These are phyloP conservation scores for Ochropleura leucogaster DNA, from an alignment of 2,888 invertebrate species.

Conservation along the genomic window DNA sequence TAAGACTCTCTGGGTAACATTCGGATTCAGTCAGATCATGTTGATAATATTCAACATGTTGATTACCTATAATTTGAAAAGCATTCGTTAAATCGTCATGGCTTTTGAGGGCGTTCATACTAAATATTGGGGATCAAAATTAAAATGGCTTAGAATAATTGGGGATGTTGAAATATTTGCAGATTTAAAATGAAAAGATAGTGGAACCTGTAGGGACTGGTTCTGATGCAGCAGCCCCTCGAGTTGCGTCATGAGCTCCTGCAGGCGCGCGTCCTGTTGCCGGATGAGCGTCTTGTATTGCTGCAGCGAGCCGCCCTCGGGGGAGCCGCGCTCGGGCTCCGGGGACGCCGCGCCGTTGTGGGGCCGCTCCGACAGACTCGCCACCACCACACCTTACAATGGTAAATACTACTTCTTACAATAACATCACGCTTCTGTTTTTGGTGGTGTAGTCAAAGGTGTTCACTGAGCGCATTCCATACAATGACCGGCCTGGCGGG, in stretches of 20 bases:
- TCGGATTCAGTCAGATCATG: too few relatives aligned
- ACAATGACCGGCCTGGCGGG: too few relatives aligned
- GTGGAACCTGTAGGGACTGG: constrained; percentile 80
- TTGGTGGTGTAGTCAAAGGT: too few relatives aligned
- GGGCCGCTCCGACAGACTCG: constrained; percentile 71
- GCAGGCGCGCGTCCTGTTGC: constrained; percentile 94
- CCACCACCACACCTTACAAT: constrained; percentile 76
- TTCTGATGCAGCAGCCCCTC: constrained; percentile 83
- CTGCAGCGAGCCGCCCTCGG: constrained; percentile 89
- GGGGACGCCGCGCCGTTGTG: constrained; percentile 71
- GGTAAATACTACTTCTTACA: too few relatives aligned
- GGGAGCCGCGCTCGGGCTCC: constrained; percentile 58
- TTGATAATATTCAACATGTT: background rate
- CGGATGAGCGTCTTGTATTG: constrained; percentile 98
- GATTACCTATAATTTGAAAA: background rate
- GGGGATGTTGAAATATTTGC: background rate
- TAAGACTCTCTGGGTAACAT: too few relatives aligned
- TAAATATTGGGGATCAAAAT: background rate
- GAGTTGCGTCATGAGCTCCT: constrained; percentile 88
- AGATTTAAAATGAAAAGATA: too few relatives aligned
- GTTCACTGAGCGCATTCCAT: too few relatives aligned
- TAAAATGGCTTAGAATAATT: background rate
- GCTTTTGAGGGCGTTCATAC: background rate
- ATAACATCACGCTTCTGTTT: too few relatives aligned
- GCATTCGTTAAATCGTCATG: background rate